Evolutionary conservation across 2,113 vertebrate genomes (phyloP).

Genomic region (Prinia subflava): DNA sequence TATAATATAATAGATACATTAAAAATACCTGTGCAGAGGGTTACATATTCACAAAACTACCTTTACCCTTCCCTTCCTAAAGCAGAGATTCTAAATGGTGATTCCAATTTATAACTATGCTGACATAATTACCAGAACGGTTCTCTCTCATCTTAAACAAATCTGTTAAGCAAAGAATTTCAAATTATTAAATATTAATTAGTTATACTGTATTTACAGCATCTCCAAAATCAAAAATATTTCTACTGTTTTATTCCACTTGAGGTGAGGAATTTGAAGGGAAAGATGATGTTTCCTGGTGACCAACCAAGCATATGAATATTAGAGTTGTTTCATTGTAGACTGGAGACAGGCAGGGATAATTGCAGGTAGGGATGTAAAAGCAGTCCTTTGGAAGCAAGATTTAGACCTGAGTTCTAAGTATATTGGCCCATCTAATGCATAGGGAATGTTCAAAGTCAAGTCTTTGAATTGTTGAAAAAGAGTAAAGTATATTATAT

Average conservation of each 20-base stretch:
- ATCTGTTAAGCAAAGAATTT: neutral
- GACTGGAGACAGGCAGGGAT: neutral
- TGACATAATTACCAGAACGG: neutral
- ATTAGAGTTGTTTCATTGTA: neutral
- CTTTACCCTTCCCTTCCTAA: neutral
- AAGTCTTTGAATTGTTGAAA: neutral
- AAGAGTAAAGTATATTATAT: neutral
- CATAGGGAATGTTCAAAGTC: neutral
- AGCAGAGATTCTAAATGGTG: neutral
- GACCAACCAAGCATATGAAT: neutral
- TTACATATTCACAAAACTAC: neutral
- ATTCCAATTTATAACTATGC: neutral
- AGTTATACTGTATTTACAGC: neutral
- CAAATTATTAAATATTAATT: neutral
- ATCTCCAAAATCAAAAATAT: neutral
- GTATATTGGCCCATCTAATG: neutral
- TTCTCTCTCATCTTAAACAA: neutral
- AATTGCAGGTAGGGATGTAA: fast-evolving
- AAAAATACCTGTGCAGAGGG: neutral
- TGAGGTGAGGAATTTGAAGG: neutral
- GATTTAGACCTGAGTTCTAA: neutral
- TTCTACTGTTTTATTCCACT: neutral
- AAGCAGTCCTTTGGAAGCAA: neutral
- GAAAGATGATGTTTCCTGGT: neutral
- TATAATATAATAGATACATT: neutral